A percentile compares a stretch with the other conserved stretches of the same genome.
Evolutionary conservation across 2,888 invertebrate species (phyloP).

Genomic region (Morinoia aosen): DNA sequence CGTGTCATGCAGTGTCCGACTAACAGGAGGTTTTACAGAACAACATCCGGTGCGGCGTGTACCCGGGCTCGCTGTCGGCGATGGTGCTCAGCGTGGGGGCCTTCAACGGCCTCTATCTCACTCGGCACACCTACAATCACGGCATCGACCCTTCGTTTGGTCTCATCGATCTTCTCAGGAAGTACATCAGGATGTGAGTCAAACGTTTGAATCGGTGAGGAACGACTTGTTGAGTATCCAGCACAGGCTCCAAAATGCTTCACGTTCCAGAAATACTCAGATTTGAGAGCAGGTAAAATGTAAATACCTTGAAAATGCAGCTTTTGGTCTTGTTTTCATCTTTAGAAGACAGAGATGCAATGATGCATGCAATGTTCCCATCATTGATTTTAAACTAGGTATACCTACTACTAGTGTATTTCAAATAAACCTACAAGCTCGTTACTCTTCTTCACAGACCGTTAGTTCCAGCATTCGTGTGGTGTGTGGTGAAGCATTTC

Average conservation of each 20-base stretch:
- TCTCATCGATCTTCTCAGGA: conserved; percentile 59
- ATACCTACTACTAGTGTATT: too few species aligned
- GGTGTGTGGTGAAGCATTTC: too few species aligned
- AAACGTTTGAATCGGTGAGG: background rate
- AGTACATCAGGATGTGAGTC: conserved; percentile 57
- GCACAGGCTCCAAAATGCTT: background rate
- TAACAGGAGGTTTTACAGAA: conserved; percentile 54
- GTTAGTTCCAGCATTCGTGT: too few species aligned
- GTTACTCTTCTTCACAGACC: too few species aligned
- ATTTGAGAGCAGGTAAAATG: background rate
- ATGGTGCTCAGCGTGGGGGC: conserved; percentile 61
- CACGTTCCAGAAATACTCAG: background rate
- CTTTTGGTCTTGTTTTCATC: too few species aligned
- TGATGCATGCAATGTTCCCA: too few species aligned
- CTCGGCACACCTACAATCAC: conserved; percentile 56
- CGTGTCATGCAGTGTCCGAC: too few species aligned
- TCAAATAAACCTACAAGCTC: too few species aligned
- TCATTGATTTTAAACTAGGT: too few species aligned
- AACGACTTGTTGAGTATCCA: background rate
- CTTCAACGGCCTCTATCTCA: conserved; percentile 65
- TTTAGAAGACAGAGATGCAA: too few species aligned
- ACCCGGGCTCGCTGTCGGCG: conserved; percentile 63
- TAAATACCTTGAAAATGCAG: too few species aligned
- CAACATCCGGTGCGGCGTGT: conserved; percentile 63
- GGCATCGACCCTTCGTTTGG: conserved; percentile 61